Evolutionary conservation across 2,797 vertebrate genomes (phyloP), one percentile per base, ranked within the genome.

Genomic region (Galagoides demidoff): DNA sequence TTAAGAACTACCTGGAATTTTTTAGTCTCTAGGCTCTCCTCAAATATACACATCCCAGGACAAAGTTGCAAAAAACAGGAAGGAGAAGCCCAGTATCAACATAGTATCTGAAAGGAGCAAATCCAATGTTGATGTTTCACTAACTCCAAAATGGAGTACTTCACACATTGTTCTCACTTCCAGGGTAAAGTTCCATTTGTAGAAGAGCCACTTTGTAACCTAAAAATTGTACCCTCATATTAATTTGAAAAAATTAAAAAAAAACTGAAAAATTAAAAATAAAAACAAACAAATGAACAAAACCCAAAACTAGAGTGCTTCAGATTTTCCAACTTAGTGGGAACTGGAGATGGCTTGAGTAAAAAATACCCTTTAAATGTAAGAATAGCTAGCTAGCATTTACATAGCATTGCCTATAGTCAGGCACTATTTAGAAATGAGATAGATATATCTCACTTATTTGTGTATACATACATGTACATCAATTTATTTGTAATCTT

Each of bases 331-430:
- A 6, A 22, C n/a, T 70, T 89, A 4, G 25, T 19, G 63, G 70
- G 70, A 78, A 57, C 52, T 93, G 17, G 78, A 73, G 45, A 25
- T 49, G 77, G 25, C 43, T 87, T 77, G 31, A 6, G 57, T 37
- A 9, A 91, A 79, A 89, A 92, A 57, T 85, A 66, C 66, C 7
- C 74, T 66, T 85, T 55, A 86, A 87, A 91, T 43, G 34, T 83
- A 71, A 34, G 25, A 89, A 55, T 31, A 64, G 25, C 7, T 31
- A 64, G 25, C 14, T 66, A 85, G 9, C 70, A 78, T 19, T 63
- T 77, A 31, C 7, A 34, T 55, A 77, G 59, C 20, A 76, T 23
- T 83, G 76, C 55, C 49, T 71, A 22, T 70, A 77, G 9, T 85
- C 37, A 73, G 63, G 31, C 17, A 77, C 52, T 64, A 1, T 90